Evolutionary conservation across 2,797 vertebrate genomes (phyloP).

Genomic region (Oceanodroma leucorhoa): DNA sequence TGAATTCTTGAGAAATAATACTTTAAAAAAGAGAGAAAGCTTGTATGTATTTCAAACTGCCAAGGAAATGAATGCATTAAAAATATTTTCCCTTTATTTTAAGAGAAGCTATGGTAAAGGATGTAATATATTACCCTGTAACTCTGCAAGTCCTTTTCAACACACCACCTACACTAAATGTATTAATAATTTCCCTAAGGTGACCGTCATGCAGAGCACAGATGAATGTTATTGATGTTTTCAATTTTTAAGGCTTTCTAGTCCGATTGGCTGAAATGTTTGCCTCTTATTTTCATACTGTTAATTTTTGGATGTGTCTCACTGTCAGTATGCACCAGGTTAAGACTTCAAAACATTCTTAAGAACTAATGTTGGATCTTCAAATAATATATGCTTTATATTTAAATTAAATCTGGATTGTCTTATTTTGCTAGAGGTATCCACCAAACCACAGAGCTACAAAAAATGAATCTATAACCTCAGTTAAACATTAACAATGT

Average conservation of each 20-base stretch:
- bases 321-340: not conserved
- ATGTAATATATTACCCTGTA: slow-evolving; percentile 1
- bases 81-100: slow-evolving; percentile 23
- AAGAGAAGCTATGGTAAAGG: not conserved
- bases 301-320: not conserved
- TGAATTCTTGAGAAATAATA: not conserved
- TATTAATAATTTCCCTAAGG: slow-evolving; percentile 48
- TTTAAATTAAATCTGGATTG: not conserved
- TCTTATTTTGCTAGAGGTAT: not conserved
- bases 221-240: slow-evolving; percentile 5
- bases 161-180: not conserved
- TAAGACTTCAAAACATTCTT: not conserved
- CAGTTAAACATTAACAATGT: not conserved
- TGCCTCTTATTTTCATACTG: not conserved
- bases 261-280: not conserved
- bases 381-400: not conserved
- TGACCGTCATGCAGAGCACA: not conserved
- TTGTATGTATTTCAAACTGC: not conserved
- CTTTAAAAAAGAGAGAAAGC: not conserved
- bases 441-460: not conserved
- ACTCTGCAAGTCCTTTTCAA: slow-evolving; percentile 15
- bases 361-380: not conserved
- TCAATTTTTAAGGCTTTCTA: slow-evolving; percentile 15
- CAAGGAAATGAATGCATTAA: not conserved
- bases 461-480: not conserved